Evolutionary conservation across 35 echinoderm and acorn worm species (phyloP), one percentile per base, ranked within the genome.

Genomic region (Amphiura filiformis): DNA sequence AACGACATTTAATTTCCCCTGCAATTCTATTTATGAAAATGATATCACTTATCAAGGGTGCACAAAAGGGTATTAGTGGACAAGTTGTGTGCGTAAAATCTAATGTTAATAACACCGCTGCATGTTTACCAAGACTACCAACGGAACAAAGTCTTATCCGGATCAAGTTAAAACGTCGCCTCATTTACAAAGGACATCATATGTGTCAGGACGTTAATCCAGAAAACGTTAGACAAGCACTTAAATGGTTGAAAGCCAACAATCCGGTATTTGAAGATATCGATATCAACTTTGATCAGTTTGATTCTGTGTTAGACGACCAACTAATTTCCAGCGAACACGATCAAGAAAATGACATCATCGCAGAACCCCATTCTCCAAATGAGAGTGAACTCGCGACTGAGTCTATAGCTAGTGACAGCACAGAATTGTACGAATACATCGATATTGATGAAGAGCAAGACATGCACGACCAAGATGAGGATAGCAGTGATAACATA

Each of bases 11-110:
- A 1, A 47, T 88, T 34, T 37, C 86, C 11, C 41, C 23, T 32
- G 42, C 70, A 37, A 93, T 89, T 37, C 81, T 82, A 32, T 89
- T 93, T 39, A 89, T 90, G 82, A 85, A 89, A 84, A 79, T 89
- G 15, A 39, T 89, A 2, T 38, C 39, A 38, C 49, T 93, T 32
- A 65, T 82, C 20, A 89, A 81, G 65, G 76, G 86, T 28, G 39
- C 34, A 34, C 92, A 85, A 36, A 89, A 84, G 23, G 81, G 87
- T 37, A 89, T 93, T 20, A 37, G 79, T 85, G 92, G 92, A 76
- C 87, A 81, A 32, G 80, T 89, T 57, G 77, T 90, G 34, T 93
- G 92, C 89, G 87, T 93, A 23, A 81, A 87, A 80, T 56, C 92
- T 0, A 89, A 94, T 86, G 37, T 85, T 20, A 28, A 32, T 26